A percentile compares a stretch with the other conserved stretches of the same genome.
Evolutionary conservation across 2,113 vertebrate species (phyloP).

Genomic region (Furnarius figulus): DNA sequence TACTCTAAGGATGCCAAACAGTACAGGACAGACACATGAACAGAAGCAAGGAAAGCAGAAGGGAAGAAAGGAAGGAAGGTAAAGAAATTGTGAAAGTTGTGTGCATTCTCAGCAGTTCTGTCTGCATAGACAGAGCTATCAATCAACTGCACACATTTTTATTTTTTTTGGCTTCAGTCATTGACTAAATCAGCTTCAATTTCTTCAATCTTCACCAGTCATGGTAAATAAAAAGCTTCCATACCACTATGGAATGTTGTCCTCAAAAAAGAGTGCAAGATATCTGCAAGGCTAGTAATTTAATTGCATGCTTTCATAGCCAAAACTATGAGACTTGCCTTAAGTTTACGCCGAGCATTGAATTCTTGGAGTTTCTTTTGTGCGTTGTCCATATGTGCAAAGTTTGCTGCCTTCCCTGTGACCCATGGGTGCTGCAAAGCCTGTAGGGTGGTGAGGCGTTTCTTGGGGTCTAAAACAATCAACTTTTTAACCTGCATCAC

Average conservation of each 20-base stretch:
- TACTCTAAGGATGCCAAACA: not conserved
- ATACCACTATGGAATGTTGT: not conserved
- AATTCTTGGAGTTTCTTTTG: slow-evolving; percentile 92
- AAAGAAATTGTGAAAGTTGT: not conserved
- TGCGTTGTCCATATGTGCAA: slow-evolving; percentile 88
- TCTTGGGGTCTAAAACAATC: slow-evolving; percentile 89
- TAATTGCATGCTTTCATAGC: not conserved
- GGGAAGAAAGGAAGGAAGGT: not conserved
- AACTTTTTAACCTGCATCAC: slow-evolving; percentile 83
- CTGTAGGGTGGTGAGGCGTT: slow-evolving; percentile 85
- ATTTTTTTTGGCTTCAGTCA: not conserved
- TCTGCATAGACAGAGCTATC: not conserved
- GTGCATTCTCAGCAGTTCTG: not conserved
- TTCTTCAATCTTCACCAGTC: not conserved
- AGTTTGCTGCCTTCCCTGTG: slow-evolving; percentile 87
- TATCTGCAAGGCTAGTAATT: not conserved
- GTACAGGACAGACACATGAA: not conserved
- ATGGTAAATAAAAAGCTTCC: not conserved
- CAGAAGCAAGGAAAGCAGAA: not conserved
- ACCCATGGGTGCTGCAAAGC: slow-evolving; percentile 90
- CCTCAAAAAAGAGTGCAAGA: not conserved
- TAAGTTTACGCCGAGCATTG: slow-evolving; percentile 89
- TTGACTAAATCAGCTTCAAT: not conserved
- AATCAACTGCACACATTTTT: not conserved
- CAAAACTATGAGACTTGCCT: slow-evolving; percentile 69